A percentile compares a stretch with the other conserved stretches of the same genome.
phyloP scores from a whole-genome alignment of 2,888 invertebrate genomes.

The Bombylius discolor region DNA sequence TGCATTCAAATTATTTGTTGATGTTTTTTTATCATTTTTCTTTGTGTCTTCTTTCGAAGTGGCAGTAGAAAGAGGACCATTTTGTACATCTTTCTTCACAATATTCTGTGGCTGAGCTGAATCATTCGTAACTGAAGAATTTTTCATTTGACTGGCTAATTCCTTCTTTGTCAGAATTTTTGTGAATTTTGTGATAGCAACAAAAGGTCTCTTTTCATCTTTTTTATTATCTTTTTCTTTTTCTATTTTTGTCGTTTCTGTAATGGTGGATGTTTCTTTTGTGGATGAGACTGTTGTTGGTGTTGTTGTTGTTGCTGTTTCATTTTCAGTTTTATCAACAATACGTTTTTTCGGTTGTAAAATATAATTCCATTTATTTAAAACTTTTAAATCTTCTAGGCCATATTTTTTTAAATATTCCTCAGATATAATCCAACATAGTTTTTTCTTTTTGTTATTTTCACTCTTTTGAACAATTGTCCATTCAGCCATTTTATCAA shows the following conservation, averaged over 20 bases:
- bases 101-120: not conserved
- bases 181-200: conserved; percentile 27
- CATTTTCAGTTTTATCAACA: not conserved
- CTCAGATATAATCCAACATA: conserved; percentile 53
- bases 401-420: conserved; percentile 43
- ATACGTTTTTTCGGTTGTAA: conserved; percentile 24
- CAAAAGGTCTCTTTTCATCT: conserved; percentile 2
- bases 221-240: conserved; percentile 10
- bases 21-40: too few species aligned
- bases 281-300: too few species aligned
- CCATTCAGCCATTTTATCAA: conserved; percentile 49
- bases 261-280: not conserved
- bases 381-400: conserved; percentile 37
- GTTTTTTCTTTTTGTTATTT: conserved; percentile 32
- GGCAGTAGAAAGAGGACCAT: too few species aligned
- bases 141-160: conserved; percentile 17
- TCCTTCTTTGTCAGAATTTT: conserved; percentile 27
- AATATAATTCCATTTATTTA: conserved; percentile 45
- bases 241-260: conserved; percentile 5
- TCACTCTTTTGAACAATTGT: conserved; percentile 40
- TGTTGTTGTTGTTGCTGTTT: not conserved
- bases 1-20: too few species aligned
- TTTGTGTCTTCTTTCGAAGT: too few species aligned
- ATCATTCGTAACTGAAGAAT: not conserved
- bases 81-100: too few species aligned